Base-by-base conservation (phyloP, 2,113 vertebrate genomes). In the Xyliphius kryptos region DNA sequence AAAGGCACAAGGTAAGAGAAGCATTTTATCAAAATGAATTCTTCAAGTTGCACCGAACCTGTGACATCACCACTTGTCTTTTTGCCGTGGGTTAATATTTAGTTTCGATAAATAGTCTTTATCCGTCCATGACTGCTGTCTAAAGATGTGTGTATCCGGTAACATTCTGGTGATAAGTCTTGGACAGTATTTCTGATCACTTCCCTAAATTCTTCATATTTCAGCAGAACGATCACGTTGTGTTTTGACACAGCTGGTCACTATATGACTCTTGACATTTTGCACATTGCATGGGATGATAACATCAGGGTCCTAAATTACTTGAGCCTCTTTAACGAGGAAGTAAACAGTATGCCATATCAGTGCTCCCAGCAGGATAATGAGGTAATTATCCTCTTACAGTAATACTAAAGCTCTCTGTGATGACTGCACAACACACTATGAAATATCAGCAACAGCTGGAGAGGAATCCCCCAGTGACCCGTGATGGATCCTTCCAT, bases 1-100 rank as follows among this genome's bases (percentile, higher is more conserved):
- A 78, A 78, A 76, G 78, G 78, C 57, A 80, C 78, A 40, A 69
- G 78, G 78, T 78, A 70, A 76, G 78, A 51, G 19, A 10, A 16
- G n/a, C 10, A 41, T 70, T 64, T 36, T 16, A 54, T 40, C 40
- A 3, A 41, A 14, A 41, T 41, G 10, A 41, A 41, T 11, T 3
- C 40, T 12, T 10, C 40, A 2, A 10, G 10, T 41, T 41, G 9
- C 10, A 41, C 40, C 3, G 1, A 12, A 12, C 40, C 10, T 3
- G 9, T 41, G 40, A 41, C 26, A 32, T 41, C 13, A 41, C 40
- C 40, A 12, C 40, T 41, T 41, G 9, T 41, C 10, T 41, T 41
- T 41, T 41, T 41, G 5, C 40, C 13, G 3, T 10, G 5, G 40
- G 10, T 14, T 41, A 14, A 41, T 41, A 12, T 41, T 41, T 1